Conservation (phyloP, 2,113 vertebrate species). For the Antennarius striatus region DNA sequence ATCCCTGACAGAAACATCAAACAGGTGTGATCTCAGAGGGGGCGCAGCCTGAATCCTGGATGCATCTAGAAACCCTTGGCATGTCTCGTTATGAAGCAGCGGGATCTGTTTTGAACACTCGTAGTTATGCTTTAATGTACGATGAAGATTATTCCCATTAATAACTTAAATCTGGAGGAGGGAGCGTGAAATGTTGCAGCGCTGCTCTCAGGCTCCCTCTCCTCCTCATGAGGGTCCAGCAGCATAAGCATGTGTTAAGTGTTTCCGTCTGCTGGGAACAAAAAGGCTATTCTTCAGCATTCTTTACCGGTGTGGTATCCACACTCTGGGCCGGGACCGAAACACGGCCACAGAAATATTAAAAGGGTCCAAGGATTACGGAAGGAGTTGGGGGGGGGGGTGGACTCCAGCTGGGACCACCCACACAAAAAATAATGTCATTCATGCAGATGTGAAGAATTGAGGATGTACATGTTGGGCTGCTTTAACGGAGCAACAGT, state of each 20-base stretch:
- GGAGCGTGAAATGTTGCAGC: constrained; percentile 36
- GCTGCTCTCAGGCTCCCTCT: constrained; percentile 35
- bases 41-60: too few relatives aligned
- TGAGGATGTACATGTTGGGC: too few relatives aligned
- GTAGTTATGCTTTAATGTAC: too few relatives aligned
- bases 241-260: constrained; percentile 61
- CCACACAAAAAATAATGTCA: constrained; percentile 32
- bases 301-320: constrained; percentile 56
- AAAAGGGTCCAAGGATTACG: constrained; percentile 30
- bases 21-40: too few relatives aligned
- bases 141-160: too few relatives aligned
- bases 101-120: too few relatives aligned
- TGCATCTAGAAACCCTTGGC: too few relatives aligned
- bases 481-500: too few relatives aligned
- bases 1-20: too few relatives aligned
- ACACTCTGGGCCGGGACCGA: constrained; percentile 47
- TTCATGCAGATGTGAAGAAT: too few relatives aligned
- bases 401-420: constrained; percentile 46
- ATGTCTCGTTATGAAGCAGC: too few relatives aligned
- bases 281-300: constrained; percentile 63
- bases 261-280: constrained; percentile 69
- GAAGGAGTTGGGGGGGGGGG: not conserved
- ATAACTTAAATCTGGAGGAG: too few relatives aligned
- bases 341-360: constrained; percentile 41
- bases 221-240: constrained; percentile 53